phyloP scores from a whole-genome alignment of 2,113 vertebrate species.

The Meleagris gallopavo region DNA sequence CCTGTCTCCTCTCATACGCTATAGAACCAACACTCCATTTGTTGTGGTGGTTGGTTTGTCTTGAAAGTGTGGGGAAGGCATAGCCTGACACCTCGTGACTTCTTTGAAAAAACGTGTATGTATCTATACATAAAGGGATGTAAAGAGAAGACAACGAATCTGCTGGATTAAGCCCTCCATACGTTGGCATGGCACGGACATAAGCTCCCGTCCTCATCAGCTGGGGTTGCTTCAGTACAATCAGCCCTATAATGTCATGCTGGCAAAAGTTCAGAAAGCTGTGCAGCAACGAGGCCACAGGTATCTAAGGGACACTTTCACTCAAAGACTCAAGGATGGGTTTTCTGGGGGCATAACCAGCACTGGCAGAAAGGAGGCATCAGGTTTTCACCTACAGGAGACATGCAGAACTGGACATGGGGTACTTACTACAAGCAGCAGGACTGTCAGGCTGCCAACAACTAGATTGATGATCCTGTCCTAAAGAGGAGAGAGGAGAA shows the following conservation, averaged over 20 bases:
- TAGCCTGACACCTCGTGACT: neutral
- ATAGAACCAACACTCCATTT: neutral
- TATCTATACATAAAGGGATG: neutral
- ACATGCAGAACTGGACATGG: accelerated
- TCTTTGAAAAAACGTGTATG: neutral
- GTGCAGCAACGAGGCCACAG: neutral
- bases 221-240: neutral
- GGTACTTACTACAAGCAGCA: constrained; percentile 92
- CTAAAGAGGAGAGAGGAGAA: constrained; percentile 70
- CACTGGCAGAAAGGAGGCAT: neutral
- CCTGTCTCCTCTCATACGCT: neutral
- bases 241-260: neutral
- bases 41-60: accelerated
- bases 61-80: neutral
- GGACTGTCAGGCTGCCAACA: constrained; percentile 87
- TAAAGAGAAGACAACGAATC: neutral
- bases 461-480: constrained; percentile 94
- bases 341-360: neutral
- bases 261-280: neutral
- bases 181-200: neutral
- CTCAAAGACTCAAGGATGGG: neutral
- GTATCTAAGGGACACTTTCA: neutral
- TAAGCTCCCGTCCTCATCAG: neutral
- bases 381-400: neutral
- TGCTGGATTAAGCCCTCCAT: neutral